Evolutionary conservation across 1,140 invertebrate species (phyloP).

Genomic region (Gonioctena quinquepunctata): DNA sequence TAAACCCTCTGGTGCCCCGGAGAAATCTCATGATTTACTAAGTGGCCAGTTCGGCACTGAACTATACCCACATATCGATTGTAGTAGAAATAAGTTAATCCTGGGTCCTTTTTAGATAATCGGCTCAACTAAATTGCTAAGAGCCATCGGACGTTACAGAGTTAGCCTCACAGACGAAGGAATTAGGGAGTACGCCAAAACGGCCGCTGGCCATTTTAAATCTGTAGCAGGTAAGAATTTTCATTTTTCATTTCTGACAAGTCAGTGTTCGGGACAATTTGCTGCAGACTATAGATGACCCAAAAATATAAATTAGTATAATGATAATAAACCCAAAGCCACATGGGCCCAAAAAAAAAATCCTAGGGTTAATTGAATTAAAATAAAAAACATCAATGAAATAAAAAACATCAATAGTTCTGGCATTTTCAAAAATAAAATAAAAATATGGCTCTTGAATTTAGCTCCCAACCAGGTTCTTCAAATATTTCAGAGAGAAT

Average conservation of each 20-base stretch:
- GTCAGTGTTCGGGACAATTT: background rate
- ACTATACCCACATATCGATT: background rate
- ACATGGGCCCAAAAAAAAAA: no score
- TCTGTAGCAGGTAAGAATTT: conserved; percentile 29
- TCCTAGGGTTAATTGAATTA: no score
- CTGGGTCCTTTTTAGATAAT: conserved; percentile 30
- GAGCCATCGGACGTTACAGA: conserved; percentile 32
- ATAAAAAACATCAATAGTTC: no score
- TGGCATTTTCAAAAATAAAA: background rate
- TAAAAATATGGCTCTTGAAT: no score
- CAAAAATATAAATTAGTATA: background rate
- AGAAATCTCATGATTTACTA: no score
- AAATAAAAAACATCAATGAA: no score
- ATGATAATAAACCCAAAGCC: background rate
- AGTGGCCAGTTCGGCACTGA: no score
- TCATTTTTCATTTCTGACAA: background rate
- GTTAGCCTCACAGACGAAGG: conserved; percentile 28
- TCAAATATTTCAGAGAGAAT: no score
- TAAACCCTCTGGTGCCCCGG: no score
- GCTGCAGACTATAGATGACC: background rate
- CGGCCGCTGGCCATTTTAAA: conserved; percentile 29
- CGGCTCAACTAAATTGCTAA: conserved; percentile 36
- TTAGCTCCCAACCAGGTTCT: no score
- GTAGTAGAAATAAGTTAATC: background rate
- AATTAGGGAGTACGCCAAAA: conserved; percentile 25